A percentile compares a stretch with the other conserved stretches of the same genome.
Evolutionary conservation across 2,113 vertebrate species (phyloP).

Genomic region (Chrysemys picta): DNA sequence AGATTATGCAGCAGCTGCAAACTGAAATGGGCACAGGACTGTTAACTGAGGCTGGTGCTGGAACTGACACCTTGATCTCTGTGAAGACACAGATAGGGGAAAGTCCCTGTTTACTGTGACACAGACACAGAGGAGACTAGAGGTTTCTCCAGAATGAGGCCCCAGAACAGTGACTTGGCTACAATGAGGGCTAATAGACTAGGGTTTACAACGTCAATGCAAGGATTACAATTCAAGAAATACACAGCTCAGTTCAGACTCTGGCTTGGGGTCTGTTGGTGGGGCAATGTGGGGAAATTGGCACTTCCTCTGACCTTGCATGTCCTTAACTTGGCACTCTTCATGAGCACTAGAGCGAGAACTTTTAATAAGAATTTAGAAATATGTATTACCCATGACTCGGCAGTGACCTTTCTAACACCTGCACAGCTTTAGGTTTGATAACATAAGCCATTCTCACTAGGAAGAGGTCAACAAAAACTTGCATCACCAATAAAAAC

Average conservation of each 20-base stretch:
- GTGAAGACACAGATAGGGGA: neutral
- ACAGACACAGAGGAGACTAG: neutral
- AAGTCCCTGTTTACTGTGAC: neutral
- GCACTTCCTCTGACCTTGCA: rapidly evolving
- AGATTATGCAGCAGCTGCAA: slow-evolving; percentile 59
- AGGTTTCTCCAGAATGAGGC: rapidly evolving
- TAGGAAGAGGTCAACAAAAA: neutral
- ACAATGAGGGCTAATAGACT: rapidly evolving
- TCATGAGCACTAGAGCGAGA: rapidly evolving
- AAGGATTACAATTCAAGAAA: rapidly evolving
- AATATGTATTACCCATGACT: neutral
- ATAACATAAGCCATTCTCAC: neutral
- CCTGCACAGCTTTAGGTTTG: rapidly evolving
- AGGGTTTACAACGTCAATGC: neutral
- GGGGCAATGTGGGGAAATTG: neutral
- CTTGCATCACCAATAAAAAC: neutral
- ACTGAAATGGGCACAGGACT: slow-evolving; percentile 38
- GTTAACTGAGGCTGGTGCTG: neutral
- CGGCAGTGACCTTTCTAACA: neutral
- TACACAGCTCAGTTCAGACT: rapidly evolving
- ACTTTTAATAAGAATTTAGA: neutral
- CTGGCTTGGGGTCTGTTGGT: neutral
- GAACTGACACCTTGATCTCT: rapidly evolving
- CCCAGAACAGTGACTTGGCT: neutral
- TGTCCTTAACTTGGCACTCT: rapidly evolving